phyloP scores from a whole-genome alignment of 2,797 vertebrate genomes.

The Neosalanx taihuensis region DNA sequence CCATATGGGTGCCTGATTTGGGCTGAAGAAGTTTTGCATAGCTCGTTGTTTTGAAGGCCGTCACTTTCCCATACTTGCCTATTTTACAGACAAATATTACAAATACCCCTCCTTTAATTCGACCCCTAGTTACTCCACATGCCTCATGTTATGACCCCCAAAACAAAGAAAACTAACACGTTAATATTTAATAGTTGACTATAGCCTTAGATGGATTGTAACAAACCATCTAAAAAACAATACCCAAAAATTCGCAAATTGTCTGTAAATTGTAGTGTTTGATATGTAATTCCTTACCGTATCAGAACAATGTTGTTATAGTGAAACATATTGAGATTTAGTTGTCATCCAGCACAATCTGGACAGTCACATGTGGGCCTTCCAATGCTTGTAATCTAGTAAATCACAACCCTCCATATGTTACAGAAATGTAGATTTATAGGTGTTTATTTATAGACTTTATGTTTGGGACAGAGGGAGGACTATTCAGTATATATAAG shows the following conservation, averaged over 20 bases:
- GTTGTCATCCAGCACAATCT: neutral
- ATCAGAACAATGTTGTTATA: neutral
- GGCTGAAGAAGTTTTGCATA: conserved; percentile 58
- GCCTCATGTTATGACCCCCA: neutral
- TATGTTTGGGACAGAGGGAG: conserved; percentile 9
- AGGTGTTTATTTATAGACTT: conserved; percentile 10
- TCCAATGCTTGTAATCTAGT: conserved; percentile 28
- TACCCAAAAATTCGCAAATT: neutral
- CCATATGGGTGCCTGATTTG: conserved; percentile 58
- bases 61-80: conserved; percentile 49
- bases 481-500: neutral
- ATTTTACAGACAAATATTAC: conserved; percentile 45
- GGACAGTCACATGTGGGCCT: conserved; percentile 4
- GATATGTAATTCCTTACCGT: neutral
- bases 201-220: neutral
- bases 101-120: conserved; percentile 29
- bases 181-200: neutral
- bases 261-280: neutral
- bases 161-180: neutral
- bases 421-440: conserved; percentile 14
- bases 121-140: neutral
- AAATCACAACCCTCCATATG: conserved; percentile 22
- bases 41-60: conserved; percentile 65
- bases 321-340: neutral
- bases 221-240: neutral